phyloP scores from a whole-genome alignment of 2,888 invertebrate species.

The Eucera pruinosa region DNA sequence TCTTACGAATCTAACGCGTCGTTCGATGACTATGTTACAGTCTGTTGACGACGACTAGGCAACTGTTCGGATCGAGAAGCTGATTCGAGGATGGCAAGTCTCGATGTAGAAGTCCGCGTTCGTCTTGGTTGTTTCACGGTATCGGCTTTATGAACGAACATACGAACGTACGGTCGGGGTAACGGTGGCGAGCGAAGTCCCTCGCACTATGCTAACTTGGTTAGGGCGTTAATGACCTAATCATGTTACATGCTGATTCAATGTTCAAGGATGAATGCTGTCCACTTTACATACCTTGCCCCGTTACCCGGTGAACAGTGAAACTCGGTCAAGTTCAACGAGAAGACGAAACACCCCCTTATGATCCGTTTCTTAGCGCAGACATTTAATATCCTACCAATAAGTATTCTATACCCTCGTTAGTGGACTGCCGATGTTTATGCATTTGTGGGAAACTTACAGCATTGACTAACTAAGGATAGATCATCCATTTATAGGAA shows the following conservation, averaged over 20 bases:
- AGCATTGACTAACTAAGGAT: no score
- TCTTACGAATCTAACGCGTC: no score
- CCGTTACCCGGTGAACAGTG: conserved; percentile 79
- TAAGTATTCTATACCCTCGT: neutral
- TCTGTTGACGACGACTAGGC: neutral
- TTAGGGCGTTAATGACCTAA: conserved; percentile 84
- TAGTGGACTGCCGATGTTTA: no score
- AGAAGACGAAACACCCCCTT: conserved; percentile 58
- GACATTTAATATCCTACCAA: neutral
- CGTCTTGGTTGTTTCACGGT: conserved; percentile 69
- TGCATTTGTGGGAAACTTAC: no score
- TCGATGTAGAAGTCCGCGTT: conserved; percentile 53
- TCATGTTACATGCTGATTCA: conserved; percentile 84
- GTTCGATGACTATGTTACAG: no score
- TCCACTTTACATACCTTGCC: conserved; percentile 84
- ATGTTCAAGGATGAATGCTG: conserved; percentile 84
- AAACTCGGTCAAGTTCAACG: conserved; percentile 83
- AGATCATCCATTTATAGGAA: no score
- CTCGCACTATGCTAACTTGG: conserved; percentile 84
- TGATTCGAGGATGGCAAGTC: conserved; percentile 7
- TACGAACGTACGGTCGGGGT: conserved; percentile 76
- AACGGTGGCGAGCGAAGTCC: conserved; percentile 81
- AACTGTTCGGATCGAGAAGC: neutral
- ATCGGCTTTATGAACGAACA: conserved; percentile 78
- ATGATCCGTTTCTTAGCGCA: conserved; percentile 39